Conservation (phyloP, 2,113 vertebrate species). For the Sardina pilchardus region DNA sequence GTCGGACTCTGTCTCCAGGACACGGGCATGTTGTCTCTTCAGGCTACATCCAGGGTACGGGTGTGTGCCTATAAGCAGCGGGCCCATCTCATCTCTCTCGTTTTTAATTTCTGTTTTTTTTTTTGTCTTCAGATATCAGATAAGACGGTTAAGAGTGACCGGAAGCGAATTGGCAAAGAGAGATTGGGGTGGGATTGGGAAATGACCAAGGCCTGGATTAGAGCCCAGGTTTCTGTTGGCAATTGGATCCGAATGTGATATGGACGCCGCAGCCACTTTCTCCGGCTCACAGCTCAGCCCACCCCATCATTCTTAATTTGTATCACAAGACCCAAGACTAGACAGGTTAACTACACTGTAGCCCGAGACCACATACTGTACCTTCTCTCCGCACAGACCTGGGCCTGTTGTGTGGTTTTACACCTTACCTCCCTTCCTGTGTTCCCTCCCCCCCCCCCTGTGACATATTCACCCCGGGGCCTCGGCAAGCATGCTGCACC, state of each 20-base stretch:
- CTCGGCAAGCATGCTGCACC: background rate
- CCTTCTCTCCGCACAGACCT: background rate
- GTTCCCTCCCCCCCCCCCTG: background rate
- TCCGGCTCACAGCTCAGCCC: no score
- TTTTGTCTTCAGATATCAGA: no score
- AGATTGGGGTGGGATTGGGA: no score
- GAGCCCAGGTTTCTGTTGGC: no score
- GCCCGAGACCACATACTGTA: background rate
- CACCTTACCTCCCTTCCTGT: constrained; percentile 1
- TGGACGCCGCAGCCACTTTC: no score
- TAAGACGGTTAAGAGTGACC: no score
- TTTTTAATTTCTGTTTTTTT: background rate
- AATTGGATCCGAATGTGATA: no score
- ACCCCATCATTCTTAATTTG: background rate
- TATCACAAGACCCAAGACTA: background rate
- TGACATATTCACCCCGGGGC: background rate
- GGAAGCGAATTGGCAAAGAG: no score
- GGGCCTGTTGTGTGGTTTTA: background rate
- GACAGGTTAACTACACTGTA: background rate
- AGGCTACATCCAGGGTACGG: no score
- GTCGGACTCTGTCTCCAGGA: background rate
- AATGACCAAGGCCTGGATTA: no score
- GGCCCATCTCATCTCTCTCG: no score
- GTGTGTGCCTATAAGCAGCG: background rate
- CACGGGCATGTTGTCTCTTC: no score